These are phyloP conservation scores for Apostichopus japonicus DNA, from an alignment of 35 echinoderm and acorn worm species.

Conservation along the genomic window DNA sequence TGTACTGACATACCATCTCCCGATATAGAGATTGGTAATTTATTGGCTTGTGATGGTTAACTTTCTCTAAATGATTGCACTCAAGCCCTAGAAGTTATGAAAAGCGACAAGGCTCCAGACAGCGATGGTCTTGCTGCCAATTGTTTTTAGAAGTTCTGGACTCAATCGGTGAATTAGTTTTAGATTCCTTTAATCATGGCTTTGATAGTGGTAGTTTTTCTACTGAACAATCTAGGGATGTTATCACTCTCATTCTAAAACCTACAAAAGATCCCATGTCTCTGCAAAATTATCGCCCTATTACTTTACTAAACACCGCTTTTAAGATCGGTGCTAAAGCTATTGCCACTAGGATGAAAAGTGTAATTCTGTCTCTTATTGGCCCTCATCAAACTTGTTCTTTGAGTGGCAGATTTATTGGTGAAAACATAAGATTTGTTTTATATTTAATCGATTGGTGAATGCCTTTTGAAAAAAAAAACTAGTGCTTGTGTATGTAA, in stretches of 20 bases:
- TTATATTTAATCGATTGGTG: neutral
- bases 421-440: slow-evolving; percentile 16
- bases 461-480: neutral
- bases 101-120: slow-evolving; percentile 2
- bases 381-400: neutral
- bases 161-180: neutral
- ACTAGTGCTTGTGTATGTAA: slow-evolving; percentile 23
- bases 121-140: slow-evolving; percentile 18
- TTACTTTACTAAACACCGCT: neutral
- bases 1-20: neutral
- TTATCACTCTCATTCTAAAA: slow-evolving; percentile 27
- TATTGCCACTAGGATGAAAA: neutral
- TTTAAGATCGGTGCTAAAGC: neutral
- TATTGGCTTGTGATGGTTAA: neutral
- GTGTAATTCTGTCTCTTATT: neutral
- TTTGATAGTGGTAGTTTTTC: neutral
- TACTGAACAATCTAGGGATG: neutral
- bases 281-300: slow-evolving; percentile 22
- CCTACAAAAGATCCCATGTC: neutral
- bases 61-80: neutral
- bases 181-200: neutral
- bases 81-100: neutral
- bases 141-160: neutral
- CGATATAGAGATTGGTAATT: neutral
- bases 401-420: slow-evolving; percentile 10